Evolutionary conservation across 2,888 invertebrate species (phyloP), one percentile per base, ranked within the genome.

Genomic region (Pachliopta kotzebuea): DNA sequence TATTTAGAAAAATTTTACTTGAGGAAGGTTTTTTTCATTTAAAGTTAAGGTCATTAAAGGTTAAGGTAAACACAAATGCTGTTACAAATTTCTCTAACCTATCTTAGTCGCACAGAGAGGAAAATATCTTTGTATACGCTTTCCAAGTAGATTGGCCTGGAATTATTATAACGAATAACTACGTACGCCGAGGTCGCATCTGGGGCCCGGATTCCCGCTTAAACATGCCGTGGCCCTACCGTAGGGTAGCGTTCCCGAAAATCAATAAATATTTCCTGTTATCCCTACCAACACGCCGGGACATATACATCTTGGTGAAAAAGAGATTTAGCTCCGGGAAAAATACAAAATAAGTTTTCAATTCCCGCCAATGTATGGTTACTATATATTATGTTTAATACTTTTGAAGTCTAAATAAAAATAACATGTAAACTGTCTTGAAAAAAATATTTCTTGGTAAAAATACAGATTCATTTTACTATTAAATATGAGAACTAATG

Each of bases 191-290:
- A 63, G 63, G 63, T 63, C 63, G 58, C 63, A 63, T 63, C 63
- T 59, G 63, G 59, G 59, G 54, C 59, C 54, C 59, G 24, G 26
- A 49, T 31, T 54, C 57, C 29, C 57, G 63, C 49, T 31, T 45
- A 59, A 55, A 55, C 23, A 63, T 29, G 17, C 50, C 56, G 63
- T 54, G 45, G 56, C 56, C 29, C 63, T 23, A 23, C 54, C 29
- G 63, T 55, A 49, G 54, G 58, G 54, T n/a, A 63, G 63, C 59
- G 63, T 54, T 58, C 23, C 54, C 31, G 54, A 59, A 63, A 63
- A 63, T 63, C 63, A 55, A 63, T 63, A 63, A 55, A 63, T 63
- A 63, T 59, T 55, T 59, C 54, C 26, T 53, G 58, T 63, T 54
- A 63, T 58, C 58, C 54, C 63, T 29, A 45, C 49, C 31, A 58